phyloP scores from a whole-genome alignment of 2,797 vertebrate species.

The Enteromius anoplus region DNA sequence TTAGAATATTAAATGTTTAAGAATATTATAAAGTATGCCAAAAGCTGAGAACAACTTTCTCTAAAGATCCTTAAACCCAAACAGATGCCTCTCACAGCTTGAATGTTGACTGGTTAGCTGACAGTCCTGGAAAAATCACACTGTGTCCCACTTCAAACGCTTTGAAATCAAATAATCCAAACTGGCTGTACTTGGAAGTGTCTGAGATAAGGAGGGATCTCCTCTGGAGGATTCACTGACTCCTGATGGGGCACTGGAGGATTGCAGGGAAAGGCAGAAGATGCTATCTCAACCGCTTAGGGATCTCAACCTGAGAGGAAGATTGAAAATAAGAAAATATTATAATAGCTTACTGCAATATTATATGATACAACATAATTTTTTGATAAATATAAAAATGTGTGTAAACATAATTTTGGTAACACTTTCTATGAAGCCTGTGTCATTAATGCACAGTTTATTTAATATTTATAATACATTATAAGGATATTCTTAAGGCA shows the following conservation, averaged over 20 bases:
- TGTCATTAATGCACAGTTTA: no score
- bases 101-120: neutral
- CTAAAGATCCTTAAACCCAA: neutral
- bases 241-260: neutral
- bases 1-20: neutral
- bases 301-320: conserved; percentile 56
- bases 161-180: conserved; percentile 18
- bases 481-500: no score
- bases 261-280: neutral
- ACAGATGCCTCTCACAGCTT: neutral
- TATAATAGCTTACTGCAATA: neutral
- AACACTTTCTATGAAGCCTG: no score
- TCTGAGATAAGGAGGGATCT: neutral
- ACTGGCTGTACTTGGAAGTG: neutral
- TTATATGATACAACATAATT: neutral
- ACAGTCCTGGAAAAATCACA: conserved; percentile 1
- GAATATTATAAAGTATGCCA: neutral
- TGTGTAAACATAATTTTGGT: neutral
- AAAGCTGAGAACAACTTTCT: neutral
- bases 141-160: conserved; percentile 5
- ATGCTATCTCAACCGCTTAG: conserved; percentile 53
- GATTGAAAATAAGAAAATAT: neutral
- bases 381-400: neutral
- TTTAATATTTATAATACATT: no score
- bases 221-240: neutral